Evolutionary conservation across 2,797 vertebrate species (phyloP).

Genomic region (Falco cherrug): DNA sequence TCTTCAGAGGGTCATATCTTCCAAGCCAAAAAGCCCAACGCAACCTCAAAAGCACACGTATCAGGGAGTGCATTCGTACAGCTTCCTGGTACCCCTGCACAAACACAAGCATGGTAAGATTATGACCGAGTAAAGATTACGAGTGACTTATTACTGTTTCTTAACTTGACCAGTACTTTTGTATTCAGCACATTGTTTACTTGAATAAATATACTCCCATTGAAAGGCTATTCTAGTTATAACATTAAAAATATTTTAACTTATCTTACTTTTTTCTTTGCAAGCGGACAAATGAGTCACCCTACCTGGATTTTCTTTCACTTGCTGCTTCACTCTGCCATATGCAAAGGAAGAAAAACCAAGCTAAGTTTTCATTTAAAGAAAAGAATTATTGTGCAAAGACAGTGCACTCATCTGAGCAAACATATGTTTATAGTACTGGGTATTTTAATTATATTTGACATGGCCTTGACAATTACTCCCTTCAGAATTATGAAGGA

Average conservation of each 20-base stretch:
- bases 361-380: constrained; percentile 37
- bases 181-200: not conserved
- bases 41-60: not conserved
- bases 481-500: not conserved
- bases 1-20: not conserved
- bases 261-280: constrained; percentile 54
- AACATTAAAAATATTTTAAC: constrained; percentile 29
- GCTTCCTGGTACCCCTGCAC: not conserved
- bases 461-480: not conserved
- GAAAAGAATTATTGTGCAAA: not conserved
- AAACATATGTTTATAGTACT: not conserved
- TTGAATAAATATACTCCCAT: constrained; percentile 21
- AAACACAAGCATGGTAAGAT: not conserved
- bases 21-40: not conserved
- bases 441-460: not conserved
- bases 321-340: constrained; percentile 48
- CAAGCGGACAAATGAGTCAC: constrained; percentile 34
- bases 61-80: not conserved
- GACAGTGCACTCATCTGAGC: constrained; percentile 10
- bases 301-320: constrained; percentile 57
- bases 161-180: not conserved
- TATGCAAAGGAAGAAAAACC: constrained; percentile 55
- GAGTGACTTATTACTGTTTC: not conserved
- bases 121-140: not conserved
- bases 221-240: not conserved